These are phyloP conservation scores for Eristalinus sepulchralis DNA, from an alignment of 2,888 invertebrate genomes.

Conservation along the genomic window DNA sequence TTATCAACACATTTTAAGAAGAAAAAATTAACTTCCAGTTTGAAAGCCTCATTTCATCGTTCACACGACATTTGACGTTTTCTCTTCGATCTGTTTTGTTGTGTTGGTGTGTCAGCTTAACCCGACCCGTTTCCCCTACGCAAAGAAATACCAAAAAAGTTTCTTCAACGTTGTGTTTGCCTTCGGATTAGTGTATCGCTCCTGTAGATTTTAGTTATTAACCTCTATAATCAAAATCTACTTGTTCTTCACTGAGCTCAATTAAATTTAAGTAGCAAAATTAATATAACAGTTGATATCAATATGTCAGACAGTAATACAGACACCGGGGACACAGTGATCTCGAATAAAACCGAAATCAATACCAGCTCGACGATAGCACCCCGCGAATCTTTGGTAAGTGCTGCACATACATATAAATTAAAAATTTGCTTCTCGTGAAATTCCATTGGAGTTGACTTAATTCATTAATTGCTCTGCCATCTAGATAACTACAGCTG, in stretches of 20 bases:
- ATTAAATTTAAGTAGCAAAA: conserved; percentile 74
- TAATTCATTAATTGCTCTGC: conserved; percentile 73
- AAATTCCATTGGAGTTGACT: background rate
- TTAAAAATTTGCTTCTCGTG: background rate
- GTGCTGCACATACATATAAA: conserved; percentile 10
- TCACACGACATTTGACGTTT: conserved; percentile 31
- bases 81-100: background rate
- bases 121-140: too few species aligned
- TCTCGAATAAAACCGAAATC: conserved; percentile 69
- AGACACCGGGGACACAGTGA: conserved; percentile 79
- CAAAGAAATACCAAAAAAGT: background rate
- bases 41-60: background rate
- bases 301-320: conserved; percentile 78
- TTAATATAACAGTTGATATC: conserved; percentile 78
- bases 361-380: conserved; percentile 46
- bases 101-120: background rate
- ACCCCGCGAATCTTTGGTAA: conserved; percentile 79
- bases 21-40: too few species aligned
- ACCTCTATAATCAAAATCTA: conserved; percentile 11
- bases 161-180: conserved; percentile 15
- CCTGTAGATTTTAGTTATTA: conserved; percentile 8
- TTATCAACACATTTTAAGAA: too few species aligned
- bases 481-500: conserved; percentile 89
- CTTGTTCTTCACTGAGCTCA: conserved; percentile 30
- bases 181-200: conserved; percentile 5